A percentile compares a stretch with the other conserved stretches of the same genome.
Evolutionary conservation across 2,888 invertebrate species (phyloP).

Genomic region (Hybos culiciformis): DNA sequence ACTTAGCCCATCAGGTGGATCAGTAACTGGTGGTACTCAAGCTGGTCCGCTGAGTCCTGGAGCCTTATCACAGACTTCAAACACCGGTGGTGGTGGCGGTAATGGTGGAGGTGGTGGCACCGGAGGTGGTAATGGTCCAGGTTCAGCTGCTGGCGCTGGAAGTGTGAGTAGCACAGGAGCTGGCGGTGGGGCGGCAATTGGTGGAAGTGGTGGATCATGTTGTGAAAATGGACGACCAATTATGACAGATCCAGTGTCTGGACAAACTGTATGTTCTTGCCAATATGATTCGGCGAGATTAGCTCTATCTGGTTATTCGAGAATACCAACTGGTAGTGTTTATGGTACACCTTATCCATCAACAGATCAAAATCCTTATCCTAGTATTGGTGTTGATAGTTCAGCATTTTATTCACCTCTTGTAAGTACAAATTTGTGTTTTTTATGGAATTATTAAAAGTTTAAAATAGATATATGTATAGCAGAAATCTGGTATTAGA

Average conservation of each 20-base stretch:
- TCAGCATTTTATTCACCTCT: conserved; percentile 90
- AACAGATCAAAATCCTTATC: conserved; percentile 84
- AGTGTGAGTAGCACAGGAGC: conserved; percentile 8
- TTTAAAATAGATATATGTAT: no score
- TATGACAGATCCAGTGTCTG: conserved; percentile 84
- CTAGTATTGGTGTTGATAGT: conserved; percentile 84
- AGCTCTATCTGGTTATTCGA: conserved; percentile 68
- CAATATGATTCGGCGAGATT: conserved; percentile 83
- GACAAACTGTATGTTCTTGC: conserved; percentile 87
- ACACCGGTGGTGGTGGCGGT: conserved; percentile 23
- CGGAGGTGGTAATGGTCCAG: conserved; percentile 11
- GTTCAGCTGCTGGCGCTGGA: no score
- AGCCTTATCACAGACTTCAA: conserved; percentile 34
- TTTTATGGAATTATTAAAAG: background rate
- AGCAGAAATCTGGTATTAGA: no score
- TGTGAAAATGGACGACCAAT: conserved; percentile 86
- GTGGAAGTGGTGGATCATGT: conserved; percentile 41
- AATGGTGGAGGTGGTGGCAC: conserved; percentile 17
- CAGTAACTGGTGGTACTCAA: conserved; percentile 31
- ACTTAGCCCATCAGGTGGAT: conserved; percentile 50
- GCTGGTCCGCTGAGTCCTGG: conserved; percentile 32
- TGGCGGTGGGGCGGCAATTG: conserved; percentile 17
- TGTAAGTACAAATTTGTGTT: conserved; percentile 56
- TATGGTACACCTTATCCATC: conserved; percentile 81
- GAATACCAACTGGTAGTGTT: conserved; percentile 62